Base-by-base conservation (phyloP, 2,888 invertebrate species). In the Antheraea yamamai region DNA sequence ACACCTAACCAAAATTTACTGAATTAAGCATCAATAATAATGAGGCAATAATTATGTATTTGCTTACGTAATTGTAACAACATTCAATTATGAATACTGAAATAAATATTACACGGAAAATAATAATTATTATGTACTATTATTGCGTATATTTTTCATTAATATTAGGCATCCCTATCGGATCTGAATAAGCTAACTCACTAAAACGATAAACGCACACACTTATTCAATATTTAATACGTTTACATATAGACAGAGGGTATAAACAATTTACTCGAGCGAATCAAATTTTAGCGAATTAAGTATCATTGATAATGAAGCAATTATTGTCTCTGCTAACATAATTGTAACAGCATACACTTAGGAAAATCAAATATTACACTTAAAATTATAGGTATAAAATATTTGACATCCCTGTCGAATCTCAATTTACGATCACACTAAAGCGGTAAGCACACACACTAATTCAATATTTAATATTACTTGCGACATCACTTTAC, bases 361-460 rank as follows among this genome's bases (percentile, higher is more conserved):
- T 30, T 30, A 30, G 26, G 16, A 66, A 30, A 30, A 30, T 66
- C 14, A 30, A 1, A 30, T 64, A 64, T 66, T 30, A 66, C 26
- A 30, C 30, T 66, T 66, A 1, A 66, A 66, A 66, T 30, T 16
- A 30, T 6, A 66, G 64, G 1, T 4, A 66, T 20, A 14, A 66
- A 30, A 30, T 66, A 88, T 91, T 88, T 73, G 73, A 76, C 77
- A 84, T 85, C 81, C 74, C 89, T 92, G 89, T 77, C 80, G 80
- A 85, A 86, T 85, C 86, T 89, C 85, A 89, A 88, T 89, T 84
- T 81, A 83, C 77, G 77, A 81, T 84, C 76, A 89, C 86, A 90
- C 86, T 81, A 80, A 83, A 79, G 77, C 78, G 80, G 80, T 73
- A 76, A 35, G 26, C 79, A 80, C 82, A 73, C 84, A 89, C 88